Conservation (phyloP, 1,140 invertebrate genomes). For the Penaeus japonicus region DNA sequence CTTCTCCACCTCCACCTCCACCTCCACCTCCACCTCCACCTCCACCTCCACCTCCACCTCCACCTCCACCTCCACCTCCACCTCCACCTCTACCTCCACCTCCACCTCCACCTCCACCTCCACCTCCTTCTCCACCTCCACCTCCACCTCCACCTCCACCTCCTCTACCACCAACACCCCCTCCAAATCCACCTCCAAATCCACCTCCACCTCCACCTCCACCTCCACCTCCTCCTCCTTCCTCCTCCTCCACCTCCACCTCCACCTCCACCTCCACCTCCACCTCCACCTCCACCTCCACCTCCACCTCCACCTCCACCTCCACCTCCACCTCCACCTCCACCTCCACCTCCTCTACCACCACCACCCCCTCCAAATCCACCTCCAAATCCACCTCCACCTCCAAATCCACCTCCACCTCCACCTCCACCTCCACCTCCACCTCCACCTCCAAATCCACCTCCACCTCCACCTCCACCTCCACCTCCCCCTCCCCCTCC, state of each 20-base stretch:
- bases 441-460: not conserved
- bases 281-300: not conserved
- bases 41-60: not conserved
- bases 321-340: too few species aligned
- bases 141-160: too few species aligned
- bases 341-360: too few species aligned
- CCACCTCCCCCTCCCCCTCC: not conserved
- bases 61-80: not conserved
- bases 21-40: too few species aligned
- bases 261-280: not conserved
- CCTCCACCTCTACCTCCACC: not conserved
- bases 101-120: not conserved
- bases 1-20: not conserved
- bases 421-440: not conserved
- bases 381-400: too few species aligned
- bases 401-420: not conserved
- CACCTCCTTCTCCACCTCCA: not conserved
- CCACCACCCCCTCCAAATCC: not conserved
- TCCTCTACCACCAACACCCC: not conserved
- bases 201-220: too few species aligned
- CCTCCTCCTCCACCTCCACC: not conserved
- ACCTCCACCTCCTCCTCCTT: not conserved
- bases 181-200: not conserved
- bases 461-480: not conserved
- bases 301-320: not conserved